Percentiles rank a stretch among this genome's conserved stretches.
Conservation (phyloP, 2,113 vertebrate genomes). For the Sclerurus mexicanus region DNA sequence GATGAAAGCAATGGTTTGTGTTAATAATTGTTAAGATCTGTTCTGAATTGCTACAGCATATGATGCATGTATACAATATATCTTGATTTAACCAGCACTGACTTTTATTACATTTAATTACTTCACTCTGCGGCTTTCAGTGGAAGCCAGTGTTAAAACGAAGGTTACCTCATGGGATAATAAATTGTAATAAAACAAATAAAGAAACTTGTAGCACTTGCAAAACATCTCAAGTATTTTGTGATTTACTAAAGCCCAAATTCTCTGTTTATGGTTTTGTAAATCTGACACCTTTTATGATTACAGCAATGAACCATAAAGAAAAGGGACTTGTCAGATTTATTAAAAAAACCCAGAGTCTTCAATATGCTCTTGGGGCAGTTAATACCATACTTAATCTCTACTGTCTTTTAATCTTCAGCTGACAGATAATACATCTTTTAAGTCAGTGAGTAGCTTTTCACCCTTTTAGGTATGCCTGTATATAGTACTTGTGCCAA, state of each 20-base stretch:
- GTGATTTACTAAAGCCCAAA: background rate
- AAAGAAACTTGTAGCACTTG: background rate
- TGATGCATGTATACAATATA: background rate
- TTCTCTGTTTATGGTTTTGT: background rate
- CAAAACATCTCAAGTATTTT: background rate
- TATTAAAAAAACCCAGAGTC: background rate
- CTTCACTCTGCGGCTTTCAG: background rate
- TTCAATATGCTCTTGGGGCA: background rate
- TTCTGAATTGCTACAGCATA: background rate
- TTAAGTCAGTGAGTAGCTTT: background rate
- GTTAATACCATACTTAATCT: background rate
- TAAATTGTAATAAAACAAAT: background rate
- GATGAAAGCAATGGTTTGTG: background rate
- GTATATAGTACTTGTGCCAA: background rate
- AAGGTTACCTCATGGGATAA: background rate
- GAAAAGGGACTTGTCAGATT: background rate
- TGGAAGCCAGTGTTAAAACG: background rate
- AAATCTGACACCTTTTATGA: background rate
- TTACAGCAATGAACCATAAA: background rate
- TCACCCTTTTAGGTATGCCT: background rate
- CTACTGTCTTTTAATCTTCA: background rate
- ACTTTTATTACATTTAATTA: slow-evolving; percentile 9
- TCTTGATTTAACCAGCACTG: background rate
- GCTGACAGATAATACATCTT: background rate
- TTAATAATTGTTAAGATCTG: background rate